Conservation (phyloP, 2,113 vertebrate species). For the Oenanthe melanoleuca region DNA sequence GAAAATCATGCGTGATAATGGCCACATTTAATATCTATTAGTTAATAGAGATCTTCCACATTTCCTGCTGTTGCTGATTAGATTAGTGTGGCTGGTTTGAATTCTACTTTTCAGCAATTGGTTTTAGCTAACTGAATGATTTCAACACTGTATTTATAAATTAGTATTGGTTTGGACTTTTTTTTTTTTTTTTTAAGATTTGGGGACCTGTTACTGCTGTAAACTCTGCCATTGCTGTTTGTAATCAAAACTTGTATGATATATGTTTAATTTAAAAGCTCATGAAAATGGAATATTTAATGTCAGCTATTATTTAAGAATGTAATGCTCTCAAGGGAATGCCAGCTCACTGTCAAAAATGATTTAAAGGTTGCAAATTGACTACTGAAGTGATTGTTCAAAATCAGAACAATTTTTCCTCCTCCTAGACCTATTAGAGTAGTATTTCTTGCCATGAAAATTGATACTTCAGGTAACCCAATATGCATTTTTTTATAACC, state of each 20-base stretch:
- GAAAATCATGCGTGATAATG: background rate
- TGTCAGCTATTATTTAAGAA: background rate
- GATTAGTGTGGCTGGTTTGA: background rate
- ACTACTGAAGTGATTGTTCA: background rate
- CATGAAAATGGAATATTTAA: background rate
- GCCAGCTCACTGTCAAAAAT: background rate
- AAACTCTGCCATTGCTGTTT: background rate
- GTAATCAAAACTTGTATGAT: background rate
- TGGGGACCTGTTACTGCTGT: background rate
- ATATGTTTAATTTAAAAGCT: background rate
- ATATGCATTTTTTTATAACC: background rate
- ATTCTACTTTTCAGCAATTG: background rate
- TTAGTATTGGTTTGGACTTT: background rate
- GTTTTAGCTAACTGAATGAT: background rate
- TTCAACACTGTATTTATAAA: background rate
- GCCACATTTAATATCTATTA: background rate
- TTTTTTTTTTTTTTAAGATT: background rate
- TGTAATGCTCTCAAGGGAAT: background rate
- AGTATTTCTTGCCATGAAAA: constrained; percentile 16
- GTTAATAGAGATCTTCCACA: background rate
- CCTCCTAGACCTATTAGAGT: background rate
- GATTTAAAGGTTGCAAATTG: background rate
- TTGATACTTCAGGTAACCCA: background rate
- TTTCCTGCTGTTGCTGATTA: background rate
- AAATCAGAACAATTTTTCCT: background rate